A percentile compares a stretch with the other conserved stretches of the same genome.
Evolutionary conservation across 2,113 vertebrate species (phyloP).

Genomic region (Poeciliopsis occidentalis): DNA sequence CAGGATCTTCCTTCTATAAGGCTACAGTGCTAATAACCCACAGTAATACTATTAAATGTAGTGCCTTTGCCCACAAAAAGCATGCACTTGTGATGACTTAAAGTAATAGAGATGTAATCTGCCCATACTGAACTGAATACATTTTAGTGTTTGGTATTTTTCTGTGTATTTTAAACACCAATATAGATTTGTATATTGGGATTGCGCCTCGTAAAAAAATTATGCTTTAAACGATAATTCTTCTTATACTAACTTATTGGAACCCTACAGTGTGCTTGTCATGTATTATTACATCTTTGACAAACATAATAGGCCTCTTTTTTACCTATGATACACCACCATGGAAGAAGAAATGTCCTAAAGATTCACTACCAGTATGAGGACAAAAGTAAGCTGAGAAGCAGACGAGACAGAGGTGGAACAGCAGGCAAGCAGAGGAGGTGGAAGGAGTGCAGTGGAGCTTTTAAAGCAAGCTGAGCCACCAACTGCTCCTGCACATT

Average conservation of each 20-base stretch:
- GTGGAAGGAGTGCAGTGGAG: conserved; percentile 63
- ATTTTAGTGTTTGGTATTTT: too few relatives aligned
- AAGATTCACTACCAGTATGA: conserved; percentile 48
- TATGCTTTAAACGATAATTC: not conserved
- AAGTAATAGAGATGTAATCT: too few relatives aligned
- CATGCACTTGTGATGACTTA: too few relatives aligned
- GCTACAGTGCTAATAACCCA: too few relatives aligned
- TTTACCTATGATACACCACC: conserved; percentile 49
- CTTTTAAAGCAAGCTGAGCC: conserved; percentile 85
- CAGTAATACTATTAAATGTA: too few relatives aligned
- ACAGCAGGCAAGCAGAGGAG: conserved; percentile 33
- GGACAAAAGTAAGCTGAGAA: conserved; percentile 36
- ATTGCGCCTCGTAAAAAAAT: not conserved
- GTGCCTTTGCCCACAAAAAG: too few relatives aligned
- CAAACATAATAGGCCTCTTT: conserved; percentile 14
- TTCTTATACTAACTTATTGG: not conserved
- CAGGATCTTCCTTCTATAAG: too few relatives aligned
- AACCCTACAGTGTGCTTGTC: conserved; percentile 5
- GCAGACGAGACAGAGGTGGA: conserved; percentile 21
- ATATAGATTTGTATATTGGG: not conserved
- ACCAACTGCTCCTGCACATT: conserved; percentile 88
- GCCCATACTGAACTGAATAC: too few relatives aligned
- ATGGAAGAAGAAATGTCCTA: conserved; percentile 48
- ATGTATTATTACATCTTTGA: conserved; percentile 27
- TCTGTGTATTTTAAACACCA: not conserved